A percentile compares a stretch with the other conserved stretches of the same genome.
Conservation (phyloP, 2,888 invertebrate genomes). For the Dolichomitus sp. region DNA sequence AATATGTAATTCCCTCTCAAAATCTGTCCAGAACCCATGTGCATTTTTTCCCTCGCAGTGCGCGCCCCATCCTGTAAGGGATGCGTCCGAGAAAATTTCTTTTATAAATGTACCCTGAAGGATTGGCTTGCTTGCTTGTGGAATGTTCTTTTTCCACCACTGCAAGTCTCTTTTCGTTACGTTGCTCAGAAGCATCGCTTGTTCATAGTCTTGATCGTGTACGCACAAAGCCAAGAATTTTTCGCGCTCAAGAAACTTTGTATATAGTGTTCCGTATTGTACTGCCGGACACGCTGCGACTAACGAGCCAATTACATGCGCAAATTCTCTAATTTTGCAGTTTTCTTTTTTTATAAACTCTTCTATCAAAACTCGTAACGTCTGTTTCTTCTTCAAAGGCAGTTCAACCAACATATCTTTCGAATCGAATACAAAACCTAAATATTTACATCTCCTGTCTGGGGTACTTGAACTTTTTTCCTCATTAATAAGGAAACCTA, state of each 20-base stretch:
- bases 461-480: conserved; percentile 14
- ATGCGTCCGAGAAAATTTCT: conserved; percentile 65
- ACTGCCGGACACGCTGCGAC: conserved; percentile 25
- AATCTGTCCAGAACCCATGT: conserved; percentile 56
- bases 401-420: conserved; percentile 17
- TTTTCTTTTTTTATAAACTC: not conserved
- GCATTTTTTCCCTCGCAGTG: conserved; percentile 48
- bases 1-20: conserved; percentile 60
- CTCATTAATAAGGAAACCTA: conserved; percentile 35
- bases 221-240: conserved; percentile 18
- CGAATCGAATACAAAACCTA: conserved; percentile 25
- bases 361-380: not conserved
- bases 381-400: not conserved
- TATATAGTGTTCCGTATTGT: conserved; percentile 35
- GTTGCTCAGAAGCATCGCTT: conserved; percentile 4
- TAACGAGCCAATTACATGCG: conserved; percentile 10
- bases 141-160: conserved; percentile 56
- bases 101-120: conserved; percentile 26
- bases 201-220: conserved; percentile 27
- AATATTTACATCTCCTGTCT: conserved; percentile 6
- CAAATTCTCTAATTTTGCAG: conserved; percentile 37
- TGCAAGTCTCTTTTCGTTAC: not conserved
- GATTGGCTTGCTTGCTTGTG: conserved; percentile 32
- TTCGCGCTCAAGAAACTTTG: conserved; percentile 19
- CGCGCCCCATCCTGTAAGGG: conserved; percentile 61